Conservation (phyloP, 2,797 vertebrate genomes). For the Enteromius radiatus region DNA sequence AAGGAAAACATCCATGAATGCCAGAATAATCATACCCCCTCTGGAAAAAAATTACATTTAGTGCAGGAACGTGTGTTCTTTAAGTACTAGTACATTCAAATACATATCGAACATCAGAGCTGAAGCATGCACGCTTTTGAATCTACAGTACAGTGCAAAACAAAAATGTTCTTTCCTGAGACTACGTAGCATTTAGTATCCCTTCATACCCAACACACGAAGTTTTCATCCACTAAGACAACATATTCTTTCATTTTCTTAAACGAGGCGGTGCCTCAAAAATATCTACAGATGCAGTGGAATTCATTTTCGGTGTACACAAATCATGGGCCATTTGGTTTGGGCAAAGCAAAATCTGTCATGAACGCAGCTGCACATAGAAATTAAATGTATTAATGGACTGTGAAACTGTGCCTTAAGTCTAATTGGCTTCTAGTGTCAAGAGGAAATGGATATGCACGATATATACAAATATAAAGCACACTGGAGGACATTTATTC, state of each 20-base stretch:
- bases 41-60: conserved; percentile 76
- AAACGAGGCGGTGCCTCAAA: conserved; percentile 64
- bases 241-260: conserved; percentile 58
- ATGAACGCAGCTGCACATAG: conserved; percentile 72
- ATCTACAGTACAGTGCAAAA: conserved; percentile 80
- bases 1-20: conserved; percentile 62
- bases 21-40: conserved; percentile 68
- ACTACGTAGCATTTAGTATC: conserved; percentile 75
- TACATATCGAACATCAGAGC: conserved; percentile 71
- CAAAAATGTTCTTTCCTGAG: conserved; percentile 79
- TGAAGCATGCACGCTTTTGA: conserved; percentile 71
- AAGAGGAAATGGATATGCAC: conserved; percentile 72
- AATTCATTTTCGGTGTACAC: conserved; percentile 68
- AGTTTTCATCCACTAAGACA: conserved; percentile 65
- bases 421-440: conserved; percentile 68
- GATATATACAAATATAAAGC: conserved; percentile 74
- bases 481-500: conserved; percentile 64
- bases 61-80: conserved; percentile 72
- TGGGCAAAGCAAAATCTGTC: conserved; percentile 66
- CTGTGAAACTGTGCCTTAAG: conserved; percentile 64
- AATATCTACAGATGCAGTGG: conserved; percentile 71
- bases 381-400: conserved; percentile 70
- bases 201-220: conserved; percentile 73
- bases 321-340: conserved; percentile 69
- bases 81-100: conserved; percentile 79